phyloP scores from a whole-genome alignment of 2,888 invertebrate genomes.

The Marasmarcha lunaedactyla region DNA sequence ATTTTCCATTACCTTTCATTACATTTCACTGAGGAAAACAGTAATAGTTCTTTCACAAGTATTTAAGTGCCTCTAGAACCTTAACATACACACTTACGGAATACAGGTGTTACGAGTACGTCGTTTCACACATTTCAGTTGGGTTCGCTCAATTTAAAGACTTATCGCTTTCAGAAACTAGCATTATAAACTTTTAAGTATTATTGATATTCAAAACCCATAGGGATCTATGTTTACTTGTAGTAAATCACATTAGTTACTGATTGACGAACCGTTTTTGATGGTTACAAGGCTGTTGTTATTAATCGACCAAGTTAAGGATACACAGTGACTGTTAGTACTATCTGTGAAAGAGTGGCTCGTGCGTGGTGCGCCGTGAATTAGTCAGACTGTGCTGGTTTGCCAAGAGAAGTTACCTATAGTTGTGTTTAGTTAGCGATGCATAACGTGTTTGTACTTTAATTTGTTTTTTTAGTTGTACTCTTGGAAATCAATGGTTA shows the following conservation, averaged over 20 bases:
- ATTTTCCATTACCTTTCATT: constrained; percentile 9
- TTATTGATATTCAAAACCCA: constrained; percentile 33
- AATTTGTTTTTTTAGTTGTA: constrained; percentile 70
- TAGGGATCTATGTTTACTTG: constrained; percentile 51
- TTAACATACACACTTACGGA: neutral
- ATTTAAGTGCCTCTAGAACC: neutral
- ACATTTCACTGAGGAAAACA: neutral
- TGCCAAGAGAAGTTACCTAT: constrained; percentile 71
- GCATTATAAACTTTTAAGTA: constrained; percentile 47
- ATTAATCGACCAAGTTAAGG: constrained; percentile 52
- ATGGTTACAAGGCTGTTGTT: constrained; percentile 53
- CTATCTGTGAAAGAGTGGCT: constrained; percentile 22
- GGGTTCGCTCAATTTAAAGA: constrained; percentile 68
- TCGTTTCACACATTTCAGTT: constrained; percentile 55
- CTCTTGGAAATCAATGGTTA: constrained; percentile 72
- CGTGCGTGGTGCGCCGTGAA: constrained; percentile 63
- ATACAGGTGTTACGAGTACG: constrained; percentile 31
- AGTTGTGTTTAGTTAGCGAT: constrained; percentile 68
- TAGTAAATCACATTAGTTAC: constrained; percentile 56
- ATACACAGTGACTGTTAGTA: constrained; percentile 37
- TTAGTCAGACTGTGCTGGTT: constrained; percentile 63
- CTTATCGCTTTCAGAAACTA: constrained; percentile 61
- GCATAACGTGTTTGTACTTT: constrained; percentile 71
- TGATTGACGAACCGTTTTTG: constrained; percentile 50
- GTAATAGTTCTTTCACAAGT: neutral